These are phyloP conservation scores for Andrena hattorfiana DNA, from an alignment of 2,888 invertebrate genomes.

Conservation along the genomic window DNA sequence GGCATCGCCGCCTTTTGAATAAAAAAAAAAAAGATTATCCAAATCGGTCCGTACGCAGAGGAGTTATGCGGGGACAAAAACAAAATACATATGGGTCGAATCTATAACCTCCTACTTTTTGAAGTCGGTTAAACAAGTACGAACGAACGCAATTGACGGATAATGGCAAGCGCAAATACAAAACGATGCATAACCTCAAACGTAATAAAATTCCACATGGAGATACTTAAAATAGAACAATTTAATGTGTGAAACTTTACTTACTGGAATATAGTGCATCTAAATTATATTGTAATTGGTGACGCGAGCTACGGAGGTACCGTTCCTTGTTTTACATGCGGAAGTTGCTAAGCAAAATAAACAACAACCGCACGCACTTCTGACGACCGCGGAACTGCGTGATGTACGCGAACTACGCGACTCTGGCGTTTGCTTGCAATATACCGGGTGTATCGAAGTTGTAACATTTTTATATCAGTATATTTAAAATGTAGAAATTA, in stretches of 20 bases:
- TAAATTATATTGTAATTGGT: conserved; percentile 49
- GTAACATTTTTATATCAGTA: neutral
- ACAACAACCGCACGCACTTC: conserved; percentile 25
- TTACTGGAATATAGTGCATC: conserved; percentile 78
- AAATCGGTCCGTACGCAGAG: too few species aligned
- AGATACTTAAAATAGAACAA: neutral
- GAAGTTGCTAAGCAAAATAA: conserved; percentile 33
- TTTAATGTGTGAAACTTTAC: conserved; percentile 44
- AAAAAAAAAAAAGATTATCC: too few species aligned
- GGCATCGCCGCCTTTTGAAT: too few species aligned
- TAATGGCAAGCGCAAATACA: neutral
- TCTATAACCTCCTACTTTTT: too few species aligned
- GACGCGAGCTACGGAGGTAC: conserved; percentile 2
- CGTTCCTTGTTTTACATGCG: conserved; percentile 4
- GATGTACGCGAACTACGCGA: too few species aligned
- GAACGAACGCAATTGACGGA: neutral
- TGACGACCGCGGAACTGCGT: neutral
- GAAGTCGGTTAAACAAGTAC: too few species aligned
- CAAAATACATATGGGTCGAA: too few species aligned
- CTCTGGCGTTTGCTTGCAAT: neutral
- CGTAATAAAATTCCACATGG: neutral
- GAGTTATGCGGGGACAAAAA: too few species aligned
- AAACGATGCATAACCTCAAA: conserved; percentile 36
- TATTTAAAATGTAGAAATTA: neutral
- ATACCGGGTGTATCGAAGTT: neutral